These are phyloP conservation scores for Mungos mungo DNA, from an alignment of 2,113 vertebrate species.

Conservation along the genomic window DNA sequence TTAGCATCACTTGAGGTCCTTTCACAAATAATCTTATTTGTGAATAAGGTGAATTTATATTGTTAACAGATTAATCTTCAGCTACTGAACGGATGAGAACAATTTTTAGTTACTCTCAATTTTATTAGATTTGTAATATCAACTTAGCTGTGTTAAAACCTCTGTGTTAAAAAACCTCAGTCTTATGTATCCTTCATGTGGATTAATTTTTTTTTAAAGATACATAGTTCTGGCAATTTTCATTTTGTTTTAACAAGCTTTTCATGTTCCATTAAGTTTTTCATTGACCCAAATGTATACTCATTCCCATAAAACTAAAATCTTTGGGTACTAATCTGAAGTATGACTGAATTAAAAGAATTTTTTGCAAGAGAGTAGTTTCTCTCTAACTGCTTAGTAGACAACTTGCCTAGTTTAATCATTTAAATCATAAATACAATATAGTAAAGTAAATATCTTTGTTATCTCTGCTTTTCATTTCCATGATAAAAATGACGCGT, in stretches of 20 bases:
- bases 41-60: neutral
- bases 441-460: neutral
- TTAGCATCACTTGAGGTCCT: neutral
- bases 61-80: neutral
- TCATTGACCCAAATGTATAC: neutral
- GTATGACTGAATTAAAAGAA: neutral
- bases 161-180: neutral
- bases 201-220: neutral
- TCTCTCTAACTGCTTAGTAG: neutral
- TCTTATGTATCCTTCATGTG: neutral
- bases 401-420: neutral
- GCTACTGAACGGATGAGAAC: neutral
- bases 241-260: neutral
- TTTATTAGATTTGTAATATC: neutral
- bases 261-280: neutral
- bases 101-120: neutral
- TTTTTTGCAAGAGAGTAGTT: neutral
- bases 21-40: neutral
- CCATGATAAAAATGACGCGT: neutral
- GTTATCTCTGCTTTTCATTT: neutral
- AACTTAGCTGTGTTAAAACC: neutral
- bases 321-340: neutral
- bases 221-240: neutral
- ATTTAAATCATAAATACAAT: neutral
- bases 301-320: neutral